A percentile compares a stretch with the other conserved stretches of the same genome.
Conservation (phyloP, 1,140 invertebrate genomes). For the Chironomus tepperi region DNA sequence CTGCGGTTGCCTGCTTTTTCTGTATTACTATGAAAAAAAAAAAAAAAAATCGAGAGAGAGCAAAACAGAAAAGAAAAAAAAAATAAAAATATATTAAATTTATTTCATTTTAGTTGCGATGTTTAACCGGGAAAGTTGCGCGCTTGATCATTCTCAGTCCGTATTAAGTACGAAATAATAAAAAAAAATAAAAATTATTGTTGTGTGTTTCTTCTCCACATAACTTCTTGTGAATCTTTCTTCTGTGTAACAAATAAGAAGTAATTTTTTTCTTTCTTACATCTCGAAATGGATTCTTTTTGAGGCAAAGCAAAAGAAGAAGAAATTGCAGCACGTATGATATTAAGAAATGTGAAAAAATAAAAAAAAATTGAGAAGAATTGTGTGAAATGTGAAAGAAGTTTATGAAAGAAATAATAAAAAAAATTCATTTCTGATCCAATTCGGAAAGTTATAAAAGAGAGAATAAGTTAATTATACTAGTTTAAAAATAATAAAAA, state of each 20-base stretch:
- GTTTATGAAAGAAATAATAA: not conserved
- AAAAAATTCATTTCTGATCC: not conserved
- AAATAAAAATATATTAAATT: not conserved
- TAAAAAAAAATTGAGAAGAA: not conserved
- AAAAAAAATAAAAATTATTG: not conserved
- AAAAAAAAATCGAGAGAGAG: not conserved
- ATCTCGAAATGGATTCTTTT: too few relatives aligned
- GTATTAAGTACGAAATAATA: not conserved
- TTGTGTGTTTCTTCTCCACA: not conserved
- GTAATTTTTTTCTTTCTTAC: not conserved
- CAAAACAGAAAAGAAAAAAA: not conserved
- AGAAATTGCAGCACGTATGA: not conserved
- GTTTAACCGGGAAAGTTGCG: constrained; percentile 4
- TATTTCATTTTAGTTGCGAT: not conserved
- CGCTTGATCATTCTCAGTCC: not conserved
- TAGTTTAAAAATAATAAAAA: not conserved
- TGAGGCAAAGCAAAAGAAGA: too few relatives aligned
- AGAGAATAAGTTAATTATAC: too few relatives aligned
- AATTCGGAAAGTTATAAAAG: too few relatives aligned
- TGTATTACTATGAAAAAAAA: not conserved
- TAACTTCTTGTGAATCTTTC: constrained; percentile 8
- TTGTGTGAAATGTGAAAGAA: not conserved
- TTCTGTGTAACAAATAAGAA: not conserved
- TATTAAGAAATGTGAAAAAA: not conserved
- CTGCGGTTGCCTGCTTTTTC: not conserved